Conservation (phyloP, 2,888 invertebrate genomes). For the Trichogramma evanescens region DNA sequence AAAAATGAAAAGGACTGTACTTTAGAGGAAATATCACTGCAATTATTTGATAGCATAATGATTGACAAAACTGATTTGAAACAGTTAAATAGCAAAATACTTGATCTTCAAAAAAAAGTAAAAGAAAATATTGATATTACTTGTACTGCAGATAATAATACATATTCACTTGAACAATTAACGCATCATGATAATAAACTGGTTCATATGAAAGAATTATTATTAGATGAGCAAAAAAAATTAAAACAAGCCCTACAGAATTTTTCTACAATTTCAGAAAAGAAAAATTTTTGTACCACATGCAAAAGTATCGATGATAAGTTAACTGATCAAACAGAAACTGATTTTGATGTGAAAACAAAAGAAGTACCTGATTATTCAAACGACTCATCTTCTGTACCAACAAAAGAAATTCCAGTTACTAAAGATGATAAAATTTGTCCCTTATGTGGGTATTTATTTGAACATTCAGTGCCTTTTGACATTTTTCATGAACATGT, state of each 20-base stretch:
- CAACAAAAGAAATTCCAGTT: conserved; percentile 33
- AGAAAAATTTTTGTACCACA: conserved; percentile 1
- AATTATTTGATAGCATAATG: conserved; percentile 62
- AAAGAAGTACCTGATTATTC: conserved; percentile 39
- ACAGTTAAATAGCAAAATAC: conserved; percentile 53
- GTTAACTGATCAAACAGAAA: conserved; percentile 35
- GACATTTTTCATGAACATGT: conserved; percentile 68
- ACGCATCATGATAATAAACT: conserved; percentile 60
- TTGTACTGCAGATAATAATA: conserved; percentile 55
- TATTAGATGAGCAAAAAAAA: conserved; percentile 58
- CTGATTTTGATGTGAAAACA: conserved; percentile 38
- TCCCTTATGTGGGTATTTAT: conserved; percentile 67
- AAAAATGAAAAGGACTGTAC: conserved; percentile 49
- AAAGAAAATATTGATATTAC: conserved; percentile 59
- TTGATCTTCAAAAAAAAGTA: conserved; percentile 55
- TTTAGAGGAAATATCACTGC: conserved; percentile 71
- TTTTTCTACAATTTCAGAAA: conserved; percentile 28
- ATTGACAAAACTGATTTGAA: conserved; percentile 64
- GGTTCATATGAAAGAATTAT: conserved; percentile 56
- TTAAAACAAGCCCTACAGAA: conserved; percentile 49
- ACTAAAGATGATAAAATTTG: conserved; percentile 57
- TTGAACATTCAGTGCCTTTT: conserved; percentile 55
- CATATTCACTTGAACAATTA: conserved; percentile 60
- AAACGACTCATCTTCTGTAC: conserved; percentile 24
- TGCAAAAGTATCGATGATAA: conserved; percentile 14